Evolutionary conservation across 1,140 invertebrate genomes (phyloP).

Genomic region (Wasmannia auropunctata): DNA sequence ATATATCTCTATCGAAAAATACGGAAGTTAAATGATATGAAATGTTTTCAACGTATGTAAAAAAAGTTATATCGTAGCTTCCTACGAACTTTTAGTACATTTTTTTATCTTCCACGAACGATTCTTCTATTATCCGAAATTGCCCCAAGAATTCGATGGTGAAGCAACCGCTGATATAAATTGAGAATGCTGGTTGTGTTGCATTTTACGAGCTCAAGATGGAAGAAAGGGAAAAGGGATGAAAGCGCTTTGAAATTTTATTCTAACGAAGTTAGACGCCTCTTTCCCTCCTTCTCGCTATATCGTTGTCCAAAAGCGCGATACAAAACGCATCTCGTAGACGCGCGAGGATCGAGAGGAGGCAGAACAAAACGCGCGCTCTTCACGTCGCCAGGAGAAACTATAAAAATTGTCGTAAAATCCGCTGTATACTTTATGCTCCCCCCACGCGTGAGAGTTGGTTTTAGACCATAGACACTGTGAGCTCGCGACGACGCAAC

Average conservation of each 20-base stretch:
- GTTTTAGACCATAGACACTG: conserved; percentile 14
- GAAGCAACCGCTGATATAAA: conserved; percentile 25
- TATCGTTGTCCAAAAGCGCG: conserved; percentile 18
- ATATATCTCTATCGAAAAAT: not conserved
- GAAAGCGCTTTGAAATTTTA: conserved; percentile 52
- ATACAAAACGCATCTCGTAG: not conserved
- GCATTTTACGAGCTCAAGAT: conserved; percentile 57
- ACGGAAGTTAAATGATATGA: not conserved
- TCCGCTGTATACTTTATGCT: conserved; percentile 26
- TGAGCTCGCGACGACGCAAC: not conserved
- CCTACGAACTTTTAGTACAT: not conserved
- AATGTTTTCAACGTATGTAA: not conserved
- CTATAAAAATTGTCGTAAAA: conserved; percentile 73
- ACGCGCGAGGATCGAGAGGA: not conserved
- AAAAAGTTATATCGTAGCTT: not conserved
- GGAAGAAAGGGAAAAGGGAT: not conserved
- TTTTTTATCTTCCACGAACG: not conserved
- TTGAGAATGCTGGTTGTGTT: conserved; percentile 46
- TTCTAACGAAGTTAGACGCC: conserved; percentile 8
- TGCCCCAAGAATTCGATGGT: not conserved
- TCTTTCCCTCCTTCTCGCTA: not conserved
- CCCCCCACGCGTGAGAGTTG: conserved; percentile 21
- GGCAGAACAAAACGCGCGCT: conserved; percentile 31
- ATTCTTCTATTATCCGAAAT: not conserved
- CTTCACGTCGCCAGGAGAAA: conserved; percentile 34